Evolutionary conservation across 1,140 invertebrate species (phyloP), one percentile per base, ranked within the genome.

Genomic region (Microplitis mediator): DNA sequence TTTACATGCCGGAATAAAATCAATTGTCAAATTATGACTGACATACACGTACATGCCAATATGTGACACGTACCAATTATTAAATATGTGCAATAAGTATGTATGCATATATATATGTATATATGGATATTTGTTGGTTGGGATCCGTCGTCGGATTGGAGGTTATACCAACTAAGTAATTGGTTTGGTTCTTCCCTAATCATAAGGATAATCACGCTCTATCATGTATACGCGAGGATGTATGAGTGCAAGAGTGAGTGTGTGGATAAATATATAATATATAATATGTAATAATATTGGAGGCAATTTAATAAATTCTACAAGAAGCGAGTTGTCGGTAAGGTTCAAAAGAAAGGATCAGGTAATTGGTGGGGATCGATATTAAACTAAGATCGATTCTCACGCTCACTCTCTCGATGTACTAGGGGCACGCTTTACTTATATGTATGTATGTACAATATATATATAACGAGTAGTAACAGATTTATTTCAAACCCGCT

Each of bases 251-350:
- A 23, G 11, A 8, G 11, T 45, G 11, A 3, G 8, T 45, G 11
- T 45, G 11, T 45, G 11, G 6, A 45, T 45, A 45, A 6, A 45
- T 45, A 45, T 45, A 8, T 45, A 45, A 45, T 45, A 45, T 45
- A 11, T 8, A 45, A 45, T 45, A 45, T 45, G 11, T 45, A 45
- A 45, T 45, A 45, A 50, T 50, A 64, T 65, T 64, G 61, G 51
- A 32, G 35, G 71, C 71, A 72, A 72, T 72, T 72, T 72, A 72
- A 72, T 72, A 72, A 67, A 72, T 62, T 67, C 63, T 72, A 72
- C 71, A 72, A 67, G 71, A 72, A 61, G 64, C 64, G 56, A 72
- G 64, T 45, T 45, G 39, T 67, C 71, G 63, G 71, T 67, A 62
- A 62, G 54, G 65, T 60, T 72, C 71, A 72, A 61, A 72, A 67